Conservation (phyloP, 1,140 invertebrate genomes). For the Sinonovacula constricta region DNA sequence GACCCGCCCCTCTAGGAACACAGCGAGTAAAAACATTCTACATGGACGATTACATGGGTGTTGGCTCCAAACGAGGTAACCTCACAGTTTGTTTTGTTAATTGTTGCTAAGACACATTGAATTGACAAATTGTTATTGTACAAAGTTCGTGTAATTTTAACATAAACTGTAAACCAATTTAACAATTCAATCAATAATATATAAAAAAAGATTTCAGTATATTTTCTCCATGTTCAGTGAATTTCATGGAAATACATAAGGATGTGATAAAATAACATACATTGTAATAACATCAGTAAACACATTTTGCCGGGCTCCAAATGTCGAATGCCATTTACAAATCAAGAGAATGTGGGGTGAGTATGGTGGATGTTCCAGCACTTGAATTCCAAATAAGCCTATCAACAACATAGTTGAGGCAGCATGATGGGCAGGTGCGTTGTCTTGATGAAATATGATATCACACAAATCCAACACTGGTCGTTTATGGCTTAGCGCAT, state of each 20-base stretch:
- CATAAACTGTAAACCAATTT: not conserved
- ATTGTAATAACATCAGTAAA: too few relatives aligned
- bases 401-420: too few relatives aligned
- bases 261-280: too few relatives aligned
- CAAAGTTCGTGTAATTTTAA: not conserved
- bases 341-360: too few relatives aligned
- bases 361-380: slow-evolving; percentile 6
- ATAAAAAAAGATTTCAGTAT: not conserved
- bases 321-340: too few relatives aligned
- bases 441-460: slow-evolving; percentile 3
- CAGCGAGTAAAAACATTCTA: slow-evolving; percentile 47
- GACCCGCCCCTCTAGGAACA: slow-evolving; percentile 3
- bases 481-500: not conserved
- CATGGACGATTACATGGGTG: slow-evolving; percentile 8
- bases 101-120: too few relatives aligned
- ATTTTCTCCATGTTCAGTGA: not conserved
- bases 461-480: too few relatives aligned
- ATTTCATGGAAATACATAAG: too few relatives aligned
- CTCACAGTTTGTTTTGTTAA: not conserved
- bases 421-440: too few relatives aligned
- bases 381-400: not conserved
- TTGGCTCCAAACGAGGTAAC: not conserved
- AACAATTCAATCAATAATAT: not conserved
- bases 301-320: too few relatives aligned
- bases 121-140: not conserved